Base-by-base conservation (phyloP, 2,888 invertebrate species). In the Acrocyrtus sp. region DNA sequence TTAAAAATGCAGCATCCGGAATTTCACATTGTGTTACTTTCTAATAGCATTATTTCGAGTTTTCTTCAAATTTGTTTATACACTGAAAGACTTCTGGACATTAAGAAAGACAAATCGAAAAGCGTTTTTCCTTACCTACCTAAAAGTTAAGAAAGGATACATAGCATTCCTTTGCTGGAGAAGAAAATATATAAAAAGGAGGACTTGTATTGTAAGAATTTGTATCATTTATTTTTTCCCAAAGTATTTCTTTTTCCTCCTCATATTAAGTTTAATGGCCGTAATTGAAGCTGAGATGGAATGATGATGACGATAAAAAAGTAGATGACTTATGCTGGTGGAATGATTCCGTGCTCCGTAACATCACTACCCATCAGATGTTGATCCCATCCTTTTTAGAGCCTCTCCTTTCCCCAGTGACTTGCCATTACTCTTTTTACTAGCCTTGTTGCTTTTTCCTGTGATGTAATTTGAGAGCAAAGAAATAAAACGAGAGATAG, bases 31-130 rank as follows among this genome's bases (percentile, higher is more conserved):
- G n/a, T n/a, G n/a, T n/a, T n/a, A n/a, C n/a, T n/a, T n/a, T n/a
- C n/a, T n/a, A n/a, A n/a, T n/a, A n/a, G n/a, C n/a, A n/a, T n/a
- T n/a, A n/a, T n/a, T n/a, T n/a, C n/a, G n/a, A n/a, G n/a, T n/a
- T n/a, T n/a, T 12, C 12, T 34, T 34, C 34, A 34, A 5, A 69
- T 69, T 69, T 45, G 61, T 61, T 61, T 69, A 69, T 69, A 61
- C 69, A 39, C 26, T n/a, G 17, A 53, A 41, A 48, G 61, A 61
- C 47, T 34, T 45, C 61, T 26, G 54, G 56, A 65, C 54, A 61
- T 69, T n/a, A n/a, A 69, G 61, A 69, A 56, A 69, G 69, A 69
- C 69, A 61, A 69, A 69, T 69, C 61, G 69, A 43, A 4, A 22
- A 60, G 21, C 60, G 47, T 48, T 45, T 45, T 45, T 45, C n/a